Evolutionary conservation across 2,797 vertebrate genomes (phyloP).

Genomic region (Poeciliopsis paucimaculata): DNA sequence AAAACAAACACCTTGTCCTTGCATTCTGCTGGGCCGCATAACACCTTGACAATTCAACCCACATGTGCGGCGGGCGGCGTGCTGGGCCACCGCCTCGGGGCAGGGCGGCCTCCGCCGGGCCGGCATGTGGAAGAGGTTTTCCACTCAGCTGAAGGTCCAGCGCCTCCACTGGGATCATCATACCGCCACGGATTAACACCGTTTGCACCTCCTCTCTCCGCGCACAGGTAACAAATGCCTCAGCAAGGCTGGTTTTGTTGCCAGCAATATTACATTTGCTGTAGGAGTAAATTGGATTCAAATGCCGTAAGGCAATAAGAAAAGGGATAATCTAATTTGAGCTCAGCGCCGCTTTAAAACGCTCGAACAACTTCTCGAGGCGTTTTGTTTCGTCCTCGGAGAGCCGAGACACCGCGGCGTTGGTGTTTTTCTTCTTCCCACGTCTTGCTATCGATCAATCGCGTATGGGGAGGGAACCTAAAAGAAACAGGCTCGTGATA

Average conservation of each 20-base stretch:
- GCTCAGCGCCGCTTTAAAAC: conserved; percentile 71
- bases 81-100: conserved; percentile 70
- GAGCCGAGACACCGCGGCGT: conserved; percentile 66
- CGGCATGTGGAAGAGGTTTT: conserved; percentile 81
- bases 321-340: conserved; percentile 77
- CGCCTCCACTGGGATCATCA: conserved; percentile 33
- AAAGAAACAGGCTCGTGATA: conserved; percentile 59
- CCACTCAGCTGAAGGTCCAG: conserved; percentile 71
- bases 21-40: conserved; percentile 62
- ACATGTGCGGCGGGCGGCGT: conserved; percentile 67
- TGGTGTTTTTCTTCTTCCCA: conserved; percentile 50
- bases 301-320: conserved; percentile 73
- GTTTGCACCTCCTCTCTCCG: conserved; percentile 75
- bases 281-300: conserved; percentile 68
- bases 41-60: conserved; percentile 81
- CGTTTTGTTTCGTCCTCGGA: conserved; percentile 65
- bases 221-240: conserved; percentile 57
- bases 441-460: conserved; percentile 59
- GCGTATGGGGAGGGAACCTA: conserved; percentile 36
- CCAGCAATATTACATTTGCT: conserved; percentile 61
- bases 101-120: conserved; percentile 47
- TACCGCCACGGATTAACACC: conserved; percentile 73
- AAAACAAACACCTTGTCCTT: conserved; percentile 19
- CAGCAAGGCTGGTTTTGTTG: conserved; percentile 61
- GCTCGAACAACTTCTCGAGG: conserved; percentile 71